Evolutionary conservation across 2,888 invertebrate species (phyloP).

Genomic region (Carterocephalus palaemon): DNA sequence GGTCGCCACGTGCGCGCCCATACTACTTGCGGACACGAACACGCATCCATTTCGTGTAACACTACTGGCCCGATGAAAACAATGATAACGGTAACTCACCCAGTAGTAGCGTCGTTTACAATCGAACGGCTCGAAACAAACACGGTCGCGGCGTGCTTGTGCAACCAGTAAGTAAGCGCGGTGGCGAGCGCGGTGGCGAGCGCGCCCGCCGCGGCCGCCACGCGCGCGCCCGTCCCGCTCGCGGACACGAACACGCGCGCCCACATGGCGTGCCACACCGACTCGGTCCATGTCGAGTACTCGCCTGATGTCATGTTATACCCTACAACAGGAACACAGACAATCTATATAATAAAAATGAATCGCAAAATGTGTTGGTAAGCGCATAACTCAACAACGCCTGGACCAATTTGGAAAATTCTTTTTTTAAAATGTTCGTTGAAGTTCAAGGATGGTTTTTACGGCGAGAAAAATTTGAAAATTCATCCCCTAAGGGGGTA

Average conservation of each 20-base stretch:
- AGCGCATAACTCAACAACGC: too few relatives aligned
- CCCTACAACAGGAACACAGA: conserved; percentile 62
- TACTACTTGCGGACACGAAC: too few relatives aligned
- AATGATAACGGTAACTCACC: too few relatives aligned
- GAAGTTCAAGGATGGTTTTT: too few relatives aligned
- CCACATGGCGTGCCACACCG: conserved; percentile 86
- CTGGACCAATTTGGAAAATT: too few relatives aligned
- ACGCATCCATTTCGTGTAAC: conserved; percentile 38
- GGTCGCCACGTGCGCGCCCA: too few relatives aligned
- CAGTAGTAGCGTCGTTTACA: conserved; percentile 43
- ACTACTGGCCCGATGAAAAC: too few relatives aligned
- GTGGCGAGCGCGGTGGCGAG: conserved; percentile 45
- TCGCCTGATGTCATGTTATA: conserved; percentile 86
- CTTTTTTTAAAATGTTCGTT: too few relatives aligned
- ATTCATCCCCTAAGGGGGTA: too few relatives aligned
- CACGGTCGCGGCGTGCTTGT: conserved; percentile 40
- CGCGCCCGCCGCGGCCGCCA: conserved; percentile 48
- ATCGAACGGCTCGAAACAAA: conserved; percentile 39
- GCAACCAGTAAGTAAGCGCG: conserved; percentile 56
- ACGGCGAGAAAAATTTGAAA: too few relatives aligned
- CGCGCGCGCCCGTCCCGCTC: conserved; percentile 67
- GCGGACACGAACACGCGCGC: conserved; percentile 89
- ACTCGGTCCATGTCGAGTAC: conserved; percentile 94
- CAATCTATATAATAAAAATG: too few relatives aligned
- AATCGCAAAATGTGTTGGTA: too few relatives aligned